Base-by-base conservation (phyloP, 1,140 invertebrate species). In the Aphidius ervi region DNA sequence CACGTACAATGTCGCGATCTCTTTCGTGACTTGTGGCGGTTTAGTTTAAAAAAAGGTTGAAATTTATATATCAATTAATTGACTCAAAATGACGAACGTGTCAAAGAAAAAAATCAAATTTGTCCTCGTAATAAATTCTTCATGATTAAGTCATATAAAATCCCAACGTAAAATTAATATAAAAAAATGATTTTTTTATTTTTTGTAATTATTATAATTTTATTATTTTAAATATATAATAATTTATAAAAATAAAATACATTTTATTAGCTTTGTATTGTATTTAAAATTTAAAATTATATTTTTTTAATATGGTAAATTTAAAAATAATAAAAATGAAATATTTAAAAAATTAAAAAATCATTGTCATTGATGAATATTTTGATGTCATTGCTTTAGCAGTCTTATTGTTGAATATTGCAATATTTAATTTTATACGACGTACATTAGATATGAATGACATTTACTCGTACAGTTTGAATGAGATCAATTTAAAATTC, bases 371-470 rank as follows among this genome's bases (percentile, higher is more conserved):
- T 9, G 47, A 48, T 48, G 20, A 2, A 52, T 52, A 39, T 39
- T 40, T 52, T 40, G 23, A 31, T 31, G 23, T 31, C 23, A 31
- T 31, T 31, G 23, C 23, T 31, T 31, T 31, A 31, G 23, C 23
- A 31, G 4, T 31, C 23, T 31, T 31, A 31, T 31, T 31, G 23
- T 31, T 31, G 50, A 79, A 76, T 74, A 73, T 74, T 74, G 76
- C 77, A 79, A 80, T 74, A 79, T 71, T 74, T 73, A 78, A 75
- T 77, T 31, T 79, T 78, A 78, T 79, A 74, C 78, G 76, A 78
- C 74, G 78, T 79, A 80, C 77, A 80, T 80, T 80, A 78, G 76
- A 70, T 76, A 78, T 79, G 78, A 79, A 80, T 80, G 76, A 77
- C 75, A 80, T 78, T 76, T 79, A 73, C 75, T 79, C 74, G 74